phyloP scores from a whole-genome alignment of 1,140 invertebrate genomes.

The Caenorhabditis briggsae region DNA sequence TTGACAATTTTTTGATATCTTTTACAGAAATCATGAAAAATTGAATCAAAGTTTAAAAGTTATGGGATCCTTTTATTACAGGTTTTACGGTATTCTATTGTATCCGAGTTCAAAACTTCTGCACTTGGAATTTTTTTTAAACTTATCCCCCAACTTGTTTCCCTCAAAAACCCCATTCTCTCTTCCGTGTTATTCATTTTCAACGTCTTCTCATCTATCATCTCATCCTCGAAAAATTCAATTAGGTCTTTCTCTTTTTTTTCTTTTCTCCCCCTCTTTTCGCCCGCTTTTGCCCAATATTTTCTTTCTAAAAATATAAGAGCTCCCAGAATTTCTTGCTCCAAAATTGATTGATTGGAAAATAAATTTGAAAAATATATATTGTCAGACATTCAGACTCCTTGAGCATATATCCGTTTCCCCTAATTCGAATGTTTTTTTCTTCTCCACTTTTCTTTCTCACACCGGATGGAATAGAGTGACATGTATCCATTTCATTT shows the following conservation, averaged over 20 bases:
- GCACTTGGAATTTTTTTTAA: too few relatives aligned
- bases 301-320: background rate
- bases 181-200: background rate
- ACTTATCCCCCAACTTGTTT: background rate
- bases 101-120: too few relatives aligned
- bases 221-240: slow-evolving; percentile 23
- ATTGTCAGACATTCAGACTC: too few relatives aligned
- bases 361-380: background rate
- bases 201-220: slow-evolving; percentile 36
- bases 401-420: slow-evolving; percentile 1
- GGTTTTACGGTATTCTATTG: too few relatives aligned
- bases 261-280: background rate
- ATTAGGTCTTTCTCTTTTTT: slow-evolving; percentile 39
- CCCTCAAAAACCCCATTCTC: background rate
- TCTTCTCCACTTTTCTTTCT: background rate
- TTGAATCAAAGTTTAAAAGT: too few relatives aligned
- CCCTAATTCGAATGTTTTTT: slow-evolving; percentile 47
- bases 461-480: background rate
- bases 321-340: too few relatives aligned
- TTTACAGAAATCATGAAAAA: too few relatives aligned
- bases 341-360: background rate
- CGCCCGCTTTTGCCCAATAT: background rate
- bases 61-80: too few relatives aligned
- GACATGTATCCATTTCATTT: slow-evolving; percentile 35
- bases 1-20: too few relatives aligned